A percentile compares a stretch with the other conserved stretches of the same genome.
These are phyloP conservation scores for Philereme transversata DNA, from an alignment of 2,888 invertebrate genomes.

Conservation along the genomic window DNA sequence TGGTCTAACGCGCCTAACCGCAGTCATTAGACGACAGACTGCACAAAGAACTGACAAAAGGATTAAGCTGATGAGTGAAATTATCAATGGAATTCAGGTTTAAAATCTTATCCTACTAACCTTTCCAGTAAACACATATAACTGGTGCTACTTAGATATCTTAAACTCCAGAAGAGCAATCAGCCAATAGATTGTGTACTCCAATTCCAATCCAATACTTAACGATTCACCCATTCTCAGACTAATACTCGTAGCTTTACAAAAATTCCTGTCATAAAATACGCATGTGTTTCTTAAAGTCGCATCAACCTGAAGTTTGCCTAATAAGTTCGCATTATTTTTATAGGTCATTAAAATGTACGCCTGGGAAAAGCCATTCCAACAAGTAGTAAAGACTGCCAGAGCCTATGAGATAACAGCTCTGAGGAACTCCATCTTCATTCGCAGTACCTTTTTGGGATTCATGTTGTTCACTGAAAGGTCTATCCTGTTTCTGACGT, in stretches of 20 bases:
- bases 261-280: too few species aligned
- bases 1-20: conserved; percentile 65
- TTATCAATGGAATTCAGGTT: conserved; percentile 93
- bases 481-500: conserved; percentile 87
- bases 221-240: too few species aligned
- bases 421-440: conserved; percentile 83
- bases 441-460: conserved; percentile 87
- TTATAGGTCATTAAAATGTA: conserved; percentile 95
- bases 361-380: conserved; percentile 95
- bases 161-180: too few species aligned
- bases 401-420: conserved; percentile 83
- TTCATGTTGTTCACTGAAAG: conserved; percentile 90
- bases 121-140: too few species aligned
- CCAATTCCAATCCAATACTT: too few species aligned
- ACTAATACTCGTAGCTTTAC: too few species aligned
- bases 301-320: too few species aligned
- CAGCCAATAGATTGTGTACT: too few species aligned
- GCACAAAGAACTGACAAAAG: conserved; percentile 92
- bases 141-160: too few species aligned
- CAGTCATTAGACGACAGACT: conserved; percentile 77
- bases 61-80: conserved; percentile 94
- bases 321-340: conserved; percentile 8
- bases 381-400: conserved; percentile 85
- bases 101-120: conserved; percentile 1
- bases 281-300: too few species aligned